Percentiles rank a stretch among this genome's conserved stretches.
Conservation (phyloP, 53 echinoderm and acorn worm genomes). For the Arbacia lixula region DNA sequence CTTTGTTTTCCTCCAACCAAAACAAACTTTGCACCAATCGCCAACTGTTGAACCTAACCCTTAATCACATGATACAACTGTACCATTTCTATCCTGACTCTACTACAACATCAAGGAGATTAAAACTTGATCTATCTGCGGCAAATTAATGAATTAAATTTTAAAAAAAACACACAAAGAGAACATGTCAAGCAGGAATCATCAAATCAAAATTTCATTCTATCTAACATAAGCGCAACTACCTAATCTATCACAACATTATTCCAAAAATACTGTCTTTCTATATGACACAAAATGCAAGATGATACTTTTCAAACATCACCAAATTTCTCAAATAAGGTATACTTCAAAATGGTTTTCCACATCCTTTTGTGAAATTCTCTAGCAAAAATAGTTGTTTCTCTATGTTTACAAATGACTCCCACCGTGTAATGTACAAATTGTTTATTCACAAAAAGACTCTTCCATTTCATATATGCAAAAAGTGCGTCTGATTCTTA, state of each 20-base stretch:
- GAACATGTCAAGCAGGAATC: background rate
- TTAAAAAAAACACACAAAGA: too few species aligned
- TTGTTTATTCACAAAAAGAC: conserved; percentile 36
- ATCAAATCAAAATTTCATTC: background rate
- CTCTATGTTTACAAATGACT: conserved; percentile 51
- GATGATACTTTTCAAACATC: conserved; percentile 17
- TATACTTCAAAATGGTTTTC: conserved; percentile 5
- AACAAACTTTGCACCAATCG: too few species aligned
- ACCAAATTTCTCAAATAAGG: conserved; percentile 26
- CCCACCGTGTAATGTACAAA: conserved; percentile 40
- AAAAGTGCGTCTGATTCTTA: background rate
- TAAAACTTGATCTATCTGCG: too few species aligned
- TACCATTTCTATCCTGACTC: too few species aligned
- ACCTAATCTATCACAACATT: background rate
- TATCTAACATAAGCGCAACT: background rate
- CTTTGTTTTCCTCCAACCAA: too few species aligned
- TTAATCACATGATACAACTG: too few species aligned
- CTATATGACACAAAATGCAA: conserved; percentile 1
- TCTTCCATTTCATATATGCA: background rate
- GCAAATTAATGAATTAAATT: too few species aligned
- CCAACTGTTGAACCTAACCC: too few species aligned
- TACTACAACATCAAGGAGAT: too few species aligned
- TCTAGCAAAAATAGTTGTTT: conserved; percentile 59
- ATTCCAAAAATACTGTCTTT: conserved; percentile 1
- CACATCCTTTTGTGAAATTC: conserved; percentile 6